Percentiles rank a stretch among this genome's conserved stretches.
These are phyloP conservation scores for Taenioides sp. DNA, from an alignment of 2,797 vertebrate genomes.

Conservation along the genomic window DNA sequence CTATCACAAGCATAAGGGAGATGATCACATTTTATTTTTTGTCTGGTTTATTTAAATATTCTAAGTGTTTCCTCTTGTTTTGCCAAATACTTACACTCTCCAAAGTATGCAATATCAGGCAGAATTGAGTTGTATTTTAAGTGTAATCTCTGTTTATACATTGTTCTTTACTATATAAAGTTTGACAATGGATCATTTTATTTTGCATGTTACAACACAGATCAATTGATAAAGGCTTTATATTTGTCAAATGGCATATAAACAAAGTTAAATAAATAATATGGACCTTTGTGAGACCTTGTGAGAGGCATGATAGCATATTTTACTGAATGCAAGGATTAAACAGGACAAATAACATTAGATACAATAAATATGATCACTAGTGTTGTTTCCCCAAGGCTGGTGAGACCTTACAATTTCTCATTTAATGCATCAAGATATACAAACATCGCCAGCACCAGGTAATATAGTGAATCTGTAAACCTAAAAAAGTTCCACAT, in stretches of 20 bases:
- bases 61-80: slow-evolving; percentile 42
- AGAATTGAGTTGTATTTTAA: slow-evolving; percentile 28
- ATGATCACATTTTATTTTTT: slow-evolving; percentile 39
- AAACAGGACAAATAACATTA: slow-evolving; percentile 28
- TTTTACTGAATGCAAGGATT: slow-evolving; percentile 42
- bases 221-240: slow-evolving; percentile 68
- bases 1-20: slow-evolving; percentile 35
- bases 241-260: slow-evolving; percentile 66
- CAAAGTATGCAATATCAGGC: slow-evolving; percentile 32
- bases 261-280: slow-evolving; percentile 32
- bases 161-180: slow-evolving; percentile 23
- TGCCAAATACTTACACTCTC: slow-evolving; percentile 56
- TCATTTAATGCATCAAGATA: slow-evolving; percentile 52
- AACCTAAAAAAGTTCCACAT: slow-evolving; percentile 31
- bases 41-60: slow-evolving; percentile 43
- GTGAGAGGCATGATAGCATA: slow-evolving; percentile 34
- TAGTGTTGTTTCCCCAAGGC: slow-evolving; percentile 43
- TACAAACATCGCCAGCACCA: slow-evolving; percentile 59
- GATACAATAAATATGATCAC: slow-evolving; percentile 18
- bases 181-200: slow-evolving; percentile 61
- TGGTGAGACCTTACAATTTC: slow-evolving; percentile 41
- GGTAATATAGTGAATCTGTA: slow-evolving; percentile 33
- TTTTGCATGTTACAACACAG: slow-evolving; percentile 64
- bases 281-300: slow-evolving; percentile 35
- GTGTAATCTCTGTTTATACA: slow-evolving; percentile 26